Evolutionary conservation across 1,140 invertebrate species (phyloP), one percentile per base, ranked within the genome.

Genomic region (Steinernema khuongi): DNA sequence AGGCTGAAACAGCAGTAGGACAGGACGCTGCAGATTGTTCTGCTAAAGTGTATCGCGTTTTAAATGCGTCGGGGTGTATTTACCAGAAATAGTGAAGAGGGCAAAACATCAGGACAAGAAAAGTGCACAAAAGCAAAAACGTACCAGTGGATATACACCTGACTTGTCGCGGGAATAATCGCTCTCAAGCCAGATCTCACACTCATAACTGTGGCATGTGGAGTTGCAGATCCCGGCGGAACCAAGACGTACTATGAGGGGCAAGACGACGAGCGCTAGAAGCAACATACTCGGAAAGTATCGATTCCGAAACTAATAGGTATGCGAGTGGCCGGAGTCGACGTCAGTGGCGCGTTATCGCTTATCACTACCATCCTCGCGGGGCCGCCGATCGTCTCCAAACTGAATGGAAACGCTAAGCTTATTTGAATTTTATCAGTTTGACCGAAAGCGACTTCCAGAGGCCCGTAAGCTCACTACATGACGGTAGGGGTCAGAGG

Each of bases 401-500:
- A 41, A 41, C 50, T 26, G 50, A 60, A 2, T 11, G 50, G 26
- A 60, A 22, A 60, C 50, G 50, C 50, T 60, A 26, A 60, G 50
- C 50, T 60, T 60, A 22, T 60, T 60, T 26, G 50, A 60, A 60
- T 60, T 60, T 60, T 60, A 60, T 60, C 50, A 60, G 22, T 60
- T 14, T 4, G 22, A 2, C 7, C 26, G 19, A 26, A 22, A 7
- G 50, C 14, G 14, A 22, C 14, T 60, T 60, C 26, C 14, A 4
- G 7, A 7, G 26, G 7, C 50, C 50, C 14, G 36, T 41, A 7
- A n/a, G 36, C 36, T n/a, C 11, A 60, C 26, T 60, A 60, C 14
- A 22, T 11, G 4, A n/a, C 11, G 4, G 14, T 60, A n/a, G 22
- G 36, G 36, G 36, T 41, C n/a, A 11, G 36, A 7, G 36, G 36